A percentile compares a stretch with the other conserved stretches of the same genome.
phyloP scores from a whole-genome alignment of 2,888 invertebrate species.

The Lithosia quadra region DNA sequence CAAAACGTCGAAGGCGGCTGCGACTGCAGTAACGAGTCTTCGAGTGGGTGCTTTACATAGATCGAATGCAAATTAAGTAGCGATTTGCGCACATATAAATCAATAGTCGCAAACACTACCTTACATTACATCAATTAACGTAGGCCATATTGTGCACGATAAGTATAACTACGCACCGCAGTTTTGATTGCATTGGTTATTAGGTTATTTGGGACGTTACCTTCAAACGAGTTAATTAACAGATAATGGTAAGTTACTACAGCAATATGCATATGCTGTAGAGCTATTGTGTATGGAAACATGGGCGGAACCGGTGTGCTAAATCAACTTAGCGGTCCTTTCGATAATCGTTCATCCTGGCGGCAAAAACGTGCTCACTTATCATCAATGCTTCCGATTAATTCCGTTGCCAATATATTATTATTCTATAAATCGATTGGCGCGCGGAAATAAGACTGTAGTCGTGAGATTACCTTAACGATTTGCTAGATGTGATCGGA shows the following conservation, averaged over 20 bases:
- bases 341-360: constrained; percentile 76
- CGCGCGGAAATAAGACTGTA: constrained; percentile 63
- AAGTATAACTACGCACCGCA: too few relatives aligned
- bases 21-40: constrained; percentile 71
- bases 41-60: constrained; percentile 77
- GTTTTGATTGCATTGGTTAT: constrained; percentile 46
- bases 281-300: constrained; percentile 25
- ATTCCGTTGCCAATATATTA: constrained; percentile 62
- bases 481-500: constrained; percentile 70
- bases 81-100: constrained; percentile 76
- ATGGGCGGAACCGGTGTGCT: constrained; percentile 66
- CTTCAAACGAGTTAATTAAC: too few relatives aligned
- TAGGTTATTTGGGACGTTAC: too few relatives aligned
- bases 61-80: constrained; percentile 80
- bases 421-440: constrained; percentile 49
- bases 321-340: constrained; percentile 72
- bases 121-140: too few relatives aligned
- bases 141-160: too few relatives aligned
- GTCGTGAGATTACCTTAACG: constrained; percentile 66
- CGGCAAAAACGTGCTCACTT: constrained; percentile 70
- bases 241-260: too few relatives aligned
- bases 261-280: background rate
- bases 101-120: constrained; percentile 55
- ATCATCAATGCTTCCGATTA: constrained; percentile 78
- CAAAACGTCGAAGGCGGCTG: constrained; percentile 58